Conservation (phyloP, 2,113 vertebrate species). For the Festucalex cinctus region DNA sequence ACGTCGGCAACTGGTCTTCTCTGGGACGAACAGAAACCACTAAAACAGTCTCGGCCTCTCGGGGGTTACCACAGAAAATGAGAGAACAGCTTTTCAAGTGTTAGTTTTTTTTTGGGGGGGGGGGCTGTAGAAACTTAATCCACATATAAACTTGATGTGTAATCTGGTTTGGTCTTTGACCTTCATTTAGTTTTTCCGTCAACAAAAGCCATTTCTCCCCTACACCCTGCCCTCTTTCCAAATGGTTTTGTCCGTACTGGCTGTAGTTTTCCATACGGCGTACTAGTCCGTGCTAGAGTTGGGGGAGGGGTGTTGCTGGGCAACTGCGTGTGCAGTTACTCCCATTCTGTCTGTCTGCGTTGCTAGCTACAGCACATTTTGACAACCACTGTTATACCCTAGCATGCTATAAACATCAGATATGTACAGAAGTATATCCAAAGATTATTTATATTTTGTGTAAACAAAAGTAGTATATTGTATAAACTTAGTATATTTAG, state of each 20-base stretch:
- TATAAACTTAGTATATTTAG: background rate
- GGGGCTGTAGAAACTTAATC: background rate
- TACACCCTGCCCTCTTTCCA: slow-evolving; percentile 6
- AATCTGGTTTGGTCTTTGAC: slow-evolving; percentile 1
- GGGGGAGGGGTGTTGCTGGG: slow-evolving; percentile 67
- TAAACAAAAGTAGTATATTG: background rate
- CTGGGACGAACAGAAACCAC: background rate
- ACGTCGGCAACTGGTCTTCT: background rate
- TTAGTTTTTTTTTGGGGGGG: slow-evolving; percentile 6
- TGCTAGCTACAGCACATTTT: slow-evolving; percentile 51
- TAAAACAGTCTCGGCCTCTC: background rate
- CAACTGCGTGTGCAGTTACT: slow-evolving; percentile 54
- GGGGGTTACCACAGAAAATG: background rate
- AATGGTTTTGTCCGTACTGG: slow-evolving; percentile 57
- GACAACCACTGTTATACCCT: slow-evolving; percentile 8
- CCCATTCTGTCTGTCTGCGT: slow-evolving; percentile 38
- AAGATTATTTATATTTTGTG: background rate
- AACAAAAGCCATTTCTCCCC: slow-evolving; percentile 10
- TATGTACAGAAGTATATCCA: background rate
- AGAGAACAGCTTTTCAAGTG: background rate
- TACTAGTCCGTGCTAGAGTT: slow-evolving; percentile 62
- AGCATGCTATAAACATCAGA: slow-evolving; percentile 1
- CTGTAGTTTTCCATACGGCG: slow-evolving; percentile 59
- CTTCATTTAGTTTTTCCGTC: slow-evolving; percentile 8
- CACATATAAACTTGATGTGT: background rate